Evolutionary conservation across 2,797 vertebrate genomes (phyloP), one percentile per base, ranked within the genome.

Genomic region (Lepidocolaptes lacrymiger): DNA sequence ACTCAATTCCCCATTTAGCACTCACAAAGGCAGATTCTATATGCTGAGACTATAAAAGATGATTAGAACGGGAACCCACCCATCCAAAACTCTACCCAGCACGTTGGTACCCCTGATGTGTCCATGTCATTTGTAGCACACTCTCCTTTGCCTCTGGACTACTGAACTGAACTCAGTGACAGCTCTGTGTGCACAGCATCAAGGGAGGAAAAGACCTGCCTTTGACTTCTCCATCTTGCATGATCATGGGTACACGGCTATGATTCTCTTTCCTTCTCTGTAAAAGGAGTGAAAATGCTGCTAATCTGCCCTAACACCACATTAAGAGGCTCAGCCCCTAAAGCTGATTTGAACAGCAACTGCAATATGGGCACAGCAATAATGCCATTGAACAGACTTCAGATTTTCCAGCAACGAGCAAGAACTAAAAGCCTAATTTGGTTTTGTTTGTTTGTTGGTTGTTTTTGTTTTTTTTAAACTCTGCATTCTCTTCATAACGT

Each of bases 311-410:
- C 58, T 71, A 88, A 79, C 74, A 61, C 71, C 46, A 34, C 0
- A 3, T 63, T 93, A 91, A 91, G 83, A 93, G 73, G 85, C 77
- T 93, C 86, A 94, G 32, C 27, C 80, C 80, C 51, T 37, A 96
- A 95, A 94, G 68, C 82, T 0, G 23, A 87, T 74, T 95, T 82
- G 54, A 94, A 51, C 54, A 49, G 41, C 67, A 82, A 24, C 81
- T 27, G 82, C 68, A 95, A 15, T 67, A 76, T 13, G 36, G 62
- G 68, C 81, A 52, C 72, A 32, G 59, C 7, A 79, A 71, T 91
- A 91, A 93, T 37, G 52, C 46, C 49, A 79, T 94, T 78, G 81
- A 88, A 87, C 48, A 79, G 14, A 27, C 55, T 67, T 28, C 34
- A 76, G 18, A 58, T 92, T 81, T 89, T 56, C 79, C 26, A 3